phyloP scores from a whole-genome alignment of 2,797 vertebrate species.

The Falco naumanni region DNA sequence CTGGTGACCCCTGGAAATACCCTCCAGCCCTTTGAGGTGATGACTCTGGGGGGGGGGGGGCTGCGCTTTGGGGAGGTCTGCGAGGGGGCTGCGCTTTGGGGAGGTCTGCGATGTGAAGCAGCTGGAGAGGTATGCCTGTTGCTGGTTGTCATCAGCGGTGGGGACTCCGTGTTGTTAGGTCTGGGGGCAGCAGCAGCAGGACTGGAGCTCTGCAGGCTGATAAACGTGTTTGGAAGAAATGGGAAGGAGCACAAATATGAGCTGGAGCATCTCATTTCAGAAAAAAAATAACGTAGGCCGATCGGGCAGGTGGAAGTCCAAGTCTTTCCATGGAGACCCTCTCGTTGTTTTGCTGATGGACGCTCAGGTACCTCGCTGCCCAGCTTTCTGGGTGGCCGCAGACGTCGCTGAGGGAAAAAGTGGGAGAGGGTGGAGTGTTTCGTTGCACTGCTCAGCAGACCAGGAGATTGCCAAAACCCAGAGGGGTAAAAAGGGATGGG shows the following conservation, averaged over 20 bases:
- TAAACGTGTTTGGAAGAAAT: background rate
- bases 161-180: background rate
- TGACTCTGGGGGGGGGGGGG: background rate
- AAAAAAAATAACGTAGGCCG: background rate
- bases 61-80: background rate
- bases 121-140: background rate
- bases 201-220: background rate
- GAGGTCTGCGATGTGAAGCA: background rate
- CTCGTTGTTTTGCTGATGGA: background rate
- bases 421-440: background rate
- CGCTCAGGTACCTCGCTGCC: background rate
- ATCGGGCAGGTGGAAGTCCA: background rate
- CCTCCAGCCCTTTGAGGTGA: background rate
- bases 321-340: background rate
- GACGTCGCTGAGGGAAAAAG: background rate
- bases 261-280: background rate
- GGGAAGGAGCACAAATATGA: background rate
- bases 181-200: background rate
- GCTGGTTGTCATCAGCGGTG: background rate
- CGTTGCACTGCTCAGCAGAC: background rate
- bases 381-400: background rate
- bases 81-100: background rate
- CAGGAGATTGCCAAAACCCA: background rate
- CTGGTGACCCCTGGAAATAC: slow-evolving; percentile 6
- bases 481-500: background rate